Percentiles rank a stretch among this genome's conserved stretches.
phyloP scores from a whole-genome alignment of 2,113 vertebrate genomes.

The Tychaedon coryphoeus region DNA sequence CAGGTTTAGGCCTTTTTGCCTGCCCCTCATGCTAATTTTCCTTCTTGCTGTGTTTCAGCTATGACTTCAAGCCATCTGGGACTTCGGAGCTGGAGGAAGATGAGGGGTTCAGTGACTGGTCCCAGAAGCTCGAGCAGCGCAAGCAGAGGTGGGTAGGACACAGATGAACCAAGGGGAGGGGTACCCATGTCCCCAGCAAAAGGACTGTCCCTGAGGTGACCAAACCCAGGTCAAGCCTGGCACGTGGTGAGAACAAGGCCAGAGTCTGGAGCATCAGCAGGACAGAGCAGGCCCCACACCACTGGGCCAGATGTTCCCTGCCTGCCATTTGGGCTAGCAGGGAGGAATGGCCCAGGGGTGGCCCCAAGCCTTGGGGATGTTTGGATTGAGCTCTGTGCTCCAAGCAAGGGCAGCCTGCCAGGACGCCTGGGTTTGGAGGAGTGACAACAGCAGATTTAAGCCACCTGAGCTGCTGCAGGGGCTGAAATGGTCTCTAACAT shows the following conservation, averaged over 20 bases:
- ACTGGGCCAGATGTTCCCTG: not conserved
- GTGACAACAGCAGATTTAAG: constrained; percentile 30
- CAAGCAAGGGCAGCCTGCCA: not conserved
- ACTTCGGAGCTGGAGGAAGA: constrained; percentile 83
- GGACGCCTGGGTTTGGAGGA: not conserved
- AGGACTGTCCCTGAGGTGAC: not conserved
- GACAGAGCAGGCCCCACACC: accelerated
- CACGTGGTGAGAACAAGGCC: not conserved
- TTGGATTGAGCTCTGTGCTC: not conserved
- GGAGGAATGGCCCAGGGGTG: not conserved
- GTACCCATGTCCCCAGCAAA: not conserved
- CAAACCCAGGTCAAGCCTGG: not conserved
- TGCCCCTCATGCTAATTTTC: not conserved
- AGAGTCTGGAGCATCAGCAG: not conserved
- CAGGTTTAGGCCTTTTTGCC: not conserved
- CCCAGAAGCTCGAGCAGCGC: constrained; percentile 79
- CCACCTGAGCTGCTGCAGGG: constrained; percentile 45
- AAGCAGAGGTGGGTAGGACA: constrained; percentile 61
- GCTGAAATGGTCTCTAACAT: not conserved
- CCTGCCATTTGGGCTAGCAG: not conserved
- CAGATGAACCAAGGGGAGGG: not conserved
- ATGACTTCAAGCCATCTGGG: constrained; percentile 68
- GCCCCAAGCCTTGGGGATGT: not conserved
- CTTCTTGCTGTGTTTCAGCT: constrained; percentile 54
- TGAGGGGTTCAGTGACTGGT: constrained; percentile 91